These are phyloP conservation scores for Microtus pennsylvanicus DNA, from an alignment of 2,113 vertebrate genomes.

Conservation along the genomic window DNA sequence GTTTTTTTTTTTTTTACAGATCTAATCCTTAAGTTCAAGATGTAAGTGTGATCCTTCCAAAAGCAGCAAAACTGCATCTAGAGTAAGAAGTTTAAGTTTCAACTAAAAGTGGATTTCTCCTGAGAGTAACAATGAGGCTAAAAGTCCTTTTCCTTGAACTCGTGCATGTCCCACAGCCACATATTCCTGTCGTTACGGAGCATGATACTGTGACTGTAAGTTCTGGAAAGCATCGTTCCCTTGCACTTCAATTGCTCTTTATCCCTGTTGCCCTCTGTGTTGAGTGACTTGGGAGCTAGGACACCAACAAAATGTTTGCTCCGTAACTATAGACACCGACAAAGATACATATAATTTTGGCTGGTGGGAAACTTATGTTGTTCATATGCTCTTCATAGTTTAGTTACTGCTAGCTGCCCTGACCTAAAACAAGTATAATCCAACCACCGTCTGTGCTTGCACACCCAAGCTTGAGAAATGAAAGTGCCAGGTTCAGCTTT, in stretches of 20 bases:
- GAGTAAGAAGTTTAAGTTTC: conserved; percentile 23
- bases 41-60: background rate
- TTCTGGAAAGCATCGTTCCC: background rate
- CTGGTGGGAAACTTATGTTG: background rate
- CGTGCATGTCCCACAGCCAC: background rate
- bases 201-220: background rate
- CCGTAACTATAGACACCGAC: background rate
- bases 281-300: background rate
- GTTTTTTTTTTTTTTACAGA: conserved; percentile 9
- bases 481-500: background rate
- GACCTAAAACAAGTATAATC: background rate
- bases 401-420: background rate
- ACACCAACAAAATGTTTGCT: background rate
- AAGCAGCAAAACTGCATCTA: background rate
- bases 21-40: conserved; percentile 17
- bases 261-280: background rate
- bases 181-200: background rate
- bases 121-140: background rate
- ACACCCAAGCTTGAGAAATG: background rate
- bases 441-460: background rate
- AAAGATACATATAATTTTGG: background rate
- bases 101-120: background rate
- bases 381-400: background rate
- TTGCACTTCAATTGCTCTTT: background rate
- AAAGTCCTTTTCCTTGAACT: background rate